Evolutionary conservation across 2,888 invertebrate genomes (phyloP).

Genomic region (Halictus quadricinctus): DNA sequence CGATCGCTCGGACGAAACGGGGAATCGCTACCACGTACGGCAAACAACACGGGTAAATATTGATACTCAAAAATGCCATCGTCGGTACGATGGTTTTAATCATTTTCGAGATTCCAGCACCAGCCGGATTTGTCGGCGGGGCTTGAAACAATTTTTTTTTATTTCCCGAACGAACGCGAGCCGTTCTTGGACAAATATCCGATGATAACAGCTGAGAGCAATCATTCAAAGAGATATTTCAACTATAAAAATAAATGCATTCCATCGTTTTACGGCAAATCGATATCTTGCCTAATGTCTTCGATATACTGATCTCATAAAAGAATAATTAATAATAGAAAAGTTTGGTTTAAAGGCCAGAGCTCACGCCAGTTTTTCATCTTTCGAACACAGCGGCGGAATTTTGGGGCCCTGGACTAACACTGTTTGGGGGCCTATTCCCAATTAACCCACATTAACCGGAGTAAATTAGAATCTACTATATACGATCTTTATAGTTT

Average conservation of each 20-base stretch:
- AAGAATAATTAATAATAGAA: no score
- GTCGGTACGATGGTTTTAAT: conserved; percentile 28
- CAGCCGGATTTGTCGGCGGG: neutral
- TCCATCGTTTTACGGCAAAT: no score
- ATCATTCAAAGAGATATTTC: neutral
- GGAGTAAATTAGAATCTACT: no score
- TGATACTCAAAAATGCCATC: conserved; percentile 31
- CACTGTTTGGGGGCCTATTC: no score
- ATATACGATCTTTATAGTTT: no score
- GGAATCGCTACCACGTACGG: neutral
- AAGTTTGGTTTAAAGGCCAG: no score
- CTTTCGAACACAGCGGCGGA: no score
- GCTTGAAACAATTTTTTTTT: conserved; percentile 4
- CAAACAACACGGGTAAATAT: conserved; percentile 38
- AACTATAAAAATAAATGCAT: neutral
- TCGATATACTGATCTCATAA: no score
- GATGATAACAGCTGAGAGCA: neutral
- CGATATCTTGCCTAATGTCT: no score
- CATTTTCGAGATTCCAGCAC: conserved; percentile 24
- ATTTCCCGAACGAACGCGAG: neutral
- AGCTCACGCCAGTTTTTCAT: no score
- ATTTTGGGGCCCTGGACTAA: no score
- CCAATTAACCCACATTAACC: no score
- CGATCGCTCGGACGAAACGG: neutral
- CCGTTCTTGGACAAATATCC: neutral